phyloP scores from a whole-genome alignment of 2,888 invertebrate species.

The Mimachlamys varia region DNA sequence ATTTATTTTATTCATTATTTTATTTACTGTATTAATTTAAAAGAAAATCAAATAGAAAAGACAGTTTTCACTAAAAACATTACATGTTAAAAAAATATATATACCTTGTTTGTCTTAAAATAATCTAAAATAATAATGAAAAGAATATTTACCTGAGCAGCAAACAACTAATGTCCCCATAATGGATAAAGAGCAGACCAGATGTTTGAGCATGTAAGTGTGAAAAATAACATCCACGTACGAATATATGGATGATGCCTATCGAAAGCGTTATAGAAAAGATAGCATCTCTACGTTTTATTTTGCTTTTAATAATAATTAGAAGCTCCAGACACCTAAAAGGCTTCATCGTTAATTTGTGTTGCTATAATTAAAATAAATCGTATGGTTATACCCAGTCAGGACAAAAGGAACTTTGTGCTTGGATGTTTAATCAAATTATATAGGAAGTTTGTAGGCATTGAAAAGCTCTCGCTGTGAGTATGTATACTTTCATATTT shows the following conservation, averaged over 20 bases:
- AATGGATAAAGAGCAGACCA: neutral
- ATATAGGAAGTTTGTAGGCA: neutral
- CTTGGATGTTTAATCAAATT: neutral
- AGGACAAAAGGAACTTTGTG: neutral
- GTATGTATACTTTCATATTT: neutral
- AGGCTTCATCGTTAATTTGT: neutral
- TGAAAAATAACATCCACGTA: neutral
- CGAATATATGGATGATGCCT: conserved; percentile 29
- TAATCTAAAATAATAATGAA: neutral
- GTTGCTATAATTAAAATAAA: neutral
- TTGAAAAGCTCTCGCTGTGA: neutral
- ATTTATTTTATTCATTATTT: too few relatives aligned
- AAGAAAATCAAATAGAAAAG: too few relatives aligned
- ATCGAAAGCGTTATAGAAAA: neutral
- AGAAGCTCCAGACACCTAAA: neutral
- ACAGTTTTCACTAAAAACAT: too few relatives aligned
- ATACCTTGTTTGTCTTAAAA: too few relatives aligned
- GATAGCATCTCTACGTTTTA: conserved; percentile 12
- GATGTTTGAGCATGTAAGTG: neutral
- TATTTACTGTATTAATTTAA: too few relatives aligned
- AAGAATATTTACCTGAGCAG: neutral
- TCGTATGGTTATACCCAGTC: neutral
- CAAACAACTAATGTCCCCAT: neutral
- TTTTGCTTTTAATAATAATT: conserved; percentile 19
- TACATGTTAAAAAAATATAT: too few relatives aligned